Evolutionary conservation across 37 sponge, comb jelly and placozoan genomes (phyloP).

Genomic region (Spongilla lacustris): DNA sequence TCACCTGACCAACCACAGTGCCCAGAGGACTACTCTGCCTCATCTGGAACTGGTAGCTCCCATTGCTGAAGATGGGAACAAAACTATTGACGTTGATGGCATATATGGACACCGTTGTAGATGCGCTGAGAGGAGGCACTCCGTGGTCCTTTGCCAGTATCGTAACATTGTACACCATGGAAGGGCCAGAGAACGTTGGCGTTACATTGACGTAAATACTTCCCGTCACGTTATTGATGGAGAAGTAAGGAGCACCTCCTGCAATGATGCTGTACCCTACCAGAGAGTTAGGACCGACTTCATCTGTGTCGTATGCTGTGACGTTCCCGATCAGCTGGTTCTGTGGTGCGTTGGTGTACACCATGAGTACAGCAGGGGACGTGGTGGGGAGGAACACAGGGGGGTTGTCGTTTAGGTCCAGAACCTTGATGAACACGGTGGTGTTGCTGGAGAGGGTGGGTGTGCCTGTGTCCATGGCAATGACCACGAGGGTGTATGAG

Average conservation of each 20-base stretch:
- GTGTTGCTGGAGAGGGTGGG: background rate
- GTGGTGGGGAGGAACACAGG: constrained; percentile 3
- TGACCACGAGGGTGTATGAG: background rate
- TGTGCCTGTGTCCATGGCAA: background rate
- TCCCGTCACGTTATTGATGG: constrained; percentile 6
- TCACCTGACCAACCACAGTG: constrained; percentile 7
- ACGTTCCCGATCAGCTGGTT: background rate
- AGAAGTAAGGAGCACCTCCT: constrained; percentile 3
- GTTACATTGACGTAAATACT: background rate
- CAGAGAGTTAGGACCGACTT: background rate
- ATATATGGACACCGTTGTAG: constrained; percentile 20
- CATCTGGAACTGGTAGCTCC: constrained; percentile 33
- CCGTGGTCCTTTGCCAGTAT: constrained; percentile 63
- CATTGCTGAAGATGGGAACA: constrained; percentile 40
- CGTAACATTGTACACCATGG: background rate
- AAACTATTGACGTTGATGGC: constrained; percentile 49
- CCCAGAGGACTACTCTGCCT: constrained; percentile 17
- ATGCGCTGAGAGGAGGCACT: constrained; percentile 13
- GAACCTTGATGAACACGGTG: constrained; percentile 4
- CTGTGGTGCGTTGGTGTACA: background rate
- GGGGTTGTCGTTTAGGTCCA: constrained; percentile 36
- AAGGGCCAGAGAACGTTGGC: background rate
- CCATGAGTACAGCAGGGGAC: background rate
- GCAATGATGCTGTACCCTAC: constrained; percentile 12
- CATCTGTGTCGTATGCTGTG: background rate